Conservation (phyloP, 2,888 invertebrate genomes). For the Eilema griseolum region DNA sequence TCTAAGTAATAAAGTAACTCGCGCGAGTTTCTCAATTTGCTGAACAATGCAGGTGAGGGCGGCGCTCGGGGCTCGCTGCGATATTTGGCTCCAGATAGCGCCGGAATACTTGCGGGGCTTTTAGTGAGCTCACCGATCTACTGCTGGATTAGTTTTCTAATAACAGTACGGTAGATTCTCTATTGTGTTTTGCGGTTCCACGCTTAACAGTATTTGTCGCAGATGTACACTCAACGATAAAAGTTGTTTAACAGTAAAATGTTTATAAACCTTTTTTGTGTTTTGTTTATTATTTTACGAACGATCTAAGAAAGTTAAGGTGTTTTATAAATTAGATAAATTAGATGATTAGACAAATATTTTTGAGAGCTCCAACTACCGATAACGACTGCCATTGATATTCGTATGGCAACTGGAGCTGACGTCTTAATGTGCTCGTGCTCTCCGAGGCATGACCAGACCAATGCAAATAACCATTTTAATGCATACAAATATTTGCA, state of each 20-base stretch:
- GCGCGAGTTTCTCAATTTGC: slow-evolving; percentile 43
- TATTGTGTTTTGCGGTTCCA: neutral
- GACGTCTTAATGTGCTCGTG: too few species aligned
- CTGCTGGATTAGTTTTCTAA: slow-evolving; percentile 15
- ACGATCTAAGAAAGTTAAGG: too few species aligned
- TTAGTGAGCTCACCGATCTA: slow-evolving; percentile 11
- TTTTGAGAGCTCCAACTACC: too few species aligned
- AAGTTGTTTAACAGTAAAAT: neutral
- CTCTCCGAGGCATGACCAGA: too few species aligned
- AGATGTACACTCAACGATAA: neutral
- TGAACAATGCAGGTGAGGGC: slow-evolving; percentile 48
- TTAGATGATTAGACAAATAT: too few species aligned
- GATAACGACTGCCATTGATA: too few species aligned
- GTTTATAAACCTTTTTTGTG: neutral
- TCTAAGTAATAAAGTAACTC: slow-evolving; percentile 14
- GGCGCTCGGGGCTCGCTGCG: slow-evolving; percentile 42
- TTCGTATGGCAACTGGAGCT: too few species aligned
- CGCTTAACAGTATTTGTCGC: neutral
- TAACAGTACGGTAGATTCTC: slow-evolving; percentile 4
- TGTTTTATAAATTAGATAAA: too few species aligned
- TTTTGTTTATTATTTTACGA: too few species aligned
- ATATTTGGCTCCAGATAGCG: slow-evolving; percentile 25
- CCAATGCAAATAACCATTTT: too few species aligned
- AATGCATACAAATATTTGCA: too few species aligned
- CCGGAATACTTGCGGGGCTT: slow-evolving; percentile 19